These are phyloP conservation scores for Emmelina monodactyla DNA, from an alignment of 2,888 invertebrate genomes.

Conservation along the genomic window DNA sequence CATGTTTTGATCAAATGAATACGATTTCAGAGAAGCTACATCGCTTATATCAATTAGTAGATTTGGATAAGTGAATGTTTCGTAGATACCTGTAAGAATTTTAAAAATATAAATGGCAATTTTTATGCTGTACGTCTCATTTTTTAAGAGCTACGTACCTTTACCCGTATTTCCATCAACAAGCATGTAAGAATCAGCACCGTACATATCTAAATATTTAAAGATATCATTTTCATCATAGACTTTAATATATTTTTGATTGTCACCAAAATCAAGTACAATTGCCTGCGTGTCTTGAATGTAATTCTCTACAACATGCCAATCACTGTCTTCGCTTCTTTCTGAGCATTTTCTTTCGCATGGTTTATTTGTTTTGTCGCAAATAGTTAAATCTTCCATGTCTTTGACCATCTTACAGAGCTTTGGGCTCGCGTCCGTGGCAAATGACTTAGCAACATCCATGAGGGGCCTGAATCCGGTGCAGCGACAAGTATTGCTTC, in stretches of 20 bases:
- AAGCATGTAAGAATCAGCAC: conserved; percentile 59
- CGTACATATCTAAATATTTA: conserved; percentile 39
- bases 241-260: conserved; percentile 52
- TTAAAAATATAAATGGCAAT: too few species aligned
- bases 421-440: conserved; percentile 64
- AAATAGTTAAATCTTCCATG: conserved; percentile 41
- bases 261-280: conserved; percentile 51
- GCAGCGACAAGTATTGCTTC: conserved; percentile 81
- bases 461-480: conserved; percentile 81
- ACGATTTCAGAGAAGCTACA: conserved; percentile 33
- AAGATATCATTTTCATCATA: conserved; percentile 52
- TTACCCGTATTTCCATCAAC: conserved; percentile 76
- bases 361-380: conserved; percentile 22
- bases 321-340: conserved; percentile 28
- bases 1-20: conserved; percentile 37
- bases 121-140: too few species aligned
- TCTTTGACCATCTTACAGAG: conserved; percentile 53
- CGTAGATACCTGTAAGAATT: conserved; percentile 31
- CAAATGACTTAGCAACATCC: conserved; percentile 78
- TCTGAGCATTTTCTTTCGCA: conserved; percentile 35
- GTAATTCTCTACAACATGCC: conserved; percentile 32
- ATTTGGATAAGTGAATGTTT: conserved; percentile 32
- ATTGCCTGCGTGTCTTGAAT: too few species aligned
- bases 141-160: too few species aligned
- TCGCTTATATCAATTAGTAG: conserved; percentile 42